Conservation (phyloP, 2,888 invertebrate species). For the Apotomis betuletana region DNA sequence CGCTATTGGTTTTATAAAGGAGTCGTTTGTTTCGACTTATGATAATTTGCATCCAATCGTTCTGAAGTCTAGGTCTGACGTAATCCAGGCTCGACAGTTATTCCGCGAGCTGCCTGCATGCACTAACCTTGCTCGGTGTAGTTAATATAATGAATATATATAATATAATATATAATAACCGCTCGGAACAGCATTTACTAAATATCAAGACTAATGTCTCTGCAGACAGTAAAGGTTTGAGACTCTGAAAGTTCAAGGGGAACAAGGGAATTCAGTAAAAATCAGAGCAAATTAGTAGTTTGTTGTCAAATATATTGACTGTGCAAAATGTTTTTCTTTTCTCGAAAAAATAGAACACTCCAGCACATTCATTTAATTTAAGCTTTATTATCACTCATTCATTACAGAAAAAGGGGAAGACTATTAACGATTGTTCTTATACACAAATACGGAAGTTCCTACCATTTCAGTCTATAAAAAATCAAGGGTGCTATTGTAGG, state of each 20-base stretch:
- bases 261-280: background rate
- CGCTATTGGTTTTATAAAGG: background rate
- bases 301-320: too few species aligned
- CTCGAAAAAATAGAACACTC: too few species aligned
- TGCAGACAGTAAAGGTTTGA: background rate
- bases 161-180: too few species aligned
- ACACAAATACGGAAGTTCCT: too few species aligned
- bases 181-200: slow-evolving; percentile 17
- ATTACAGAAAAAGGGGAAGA: too few species aligned
- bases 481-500: too few species aligned
- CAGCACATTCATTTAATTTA: too few species aligned
- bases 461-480: too few species aligned
- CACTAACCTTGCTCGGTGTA: slow-evolving; percentile 7
- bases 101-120: slow-evolving; percentile 1
- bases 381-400: too few species aligned
- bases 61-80: background rate
- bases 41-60: background rate
- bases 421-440: too few species aligned
- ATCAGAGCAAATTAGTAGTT: background rate
- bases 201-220: slow-evolving; percentile 19
- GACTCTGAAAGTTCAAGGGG: slow-evolving; percentile 15
- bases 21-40: background rate
- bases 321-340: too few species aligned
- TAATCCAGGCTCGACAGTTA: slow-evolving; percentile 7
- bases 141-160: too few species aligned